Percentiles rank a stretch among this genome's conserved stretches.
Conservation (phyloP, 2,888 invertebrate species). For the Trachelus iudaicus region DNA sequence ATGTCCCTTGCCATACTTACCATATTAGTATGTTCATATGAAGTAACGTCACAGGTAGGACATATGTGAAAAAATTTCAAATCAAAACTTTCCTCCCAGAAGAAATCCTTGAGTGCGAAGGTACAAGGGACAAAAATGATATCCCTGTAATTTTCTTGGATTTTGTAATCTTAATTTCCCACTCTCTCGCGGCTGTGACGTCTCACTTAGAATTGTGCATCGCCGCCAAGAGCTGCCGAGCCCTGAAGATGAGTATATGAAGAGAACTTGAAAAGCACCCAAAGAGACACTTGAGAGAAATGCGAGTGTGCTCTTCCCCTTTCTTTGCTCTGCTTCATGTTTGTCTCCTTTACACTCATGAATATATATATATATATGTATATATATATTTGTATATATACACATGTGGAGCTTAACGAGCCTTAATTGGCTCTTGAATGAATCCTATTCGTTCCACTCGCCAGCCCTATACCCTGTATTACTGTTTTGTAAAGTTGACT, state of each 20-base stretch:
- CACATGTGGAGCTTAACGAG: neutral
- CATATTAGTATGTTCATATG: neutral
- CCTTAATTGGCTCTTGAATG: neutral
- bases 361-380: neutral
- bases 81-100: neutral
- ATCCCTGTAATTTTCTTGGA: neutral
- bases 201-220: neutral
- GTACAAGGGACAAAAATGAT: neutral
- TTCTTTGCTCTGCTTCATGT: slow-evolving; percentile 30
- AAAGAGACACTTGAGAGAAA: slow-evolving; percentile 51
- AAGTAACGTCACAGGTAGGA: neutral
- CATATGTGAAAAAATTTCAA: neutral
- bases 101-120: neutral
- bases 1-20: neutral
- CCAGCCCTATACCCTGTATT: neutral
- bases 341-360: neutral
- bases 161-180: neutral
- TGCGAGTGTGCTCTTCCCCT: slow-evolving; percentile 50
- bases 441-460: neutral
- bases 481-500: neutral
- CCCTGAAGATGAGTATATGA: slow-evolving; percentile 12
- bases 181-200: neutral
- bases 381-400: neutral
- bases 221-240: neutral
- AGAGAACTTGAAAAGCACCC: slow-evolving; percentile 59